These are phyloP conservation scores for Danio choprae DNA, from an alignment of 2,797 vertebrate species.

Conservation along the genomic window DNA sequence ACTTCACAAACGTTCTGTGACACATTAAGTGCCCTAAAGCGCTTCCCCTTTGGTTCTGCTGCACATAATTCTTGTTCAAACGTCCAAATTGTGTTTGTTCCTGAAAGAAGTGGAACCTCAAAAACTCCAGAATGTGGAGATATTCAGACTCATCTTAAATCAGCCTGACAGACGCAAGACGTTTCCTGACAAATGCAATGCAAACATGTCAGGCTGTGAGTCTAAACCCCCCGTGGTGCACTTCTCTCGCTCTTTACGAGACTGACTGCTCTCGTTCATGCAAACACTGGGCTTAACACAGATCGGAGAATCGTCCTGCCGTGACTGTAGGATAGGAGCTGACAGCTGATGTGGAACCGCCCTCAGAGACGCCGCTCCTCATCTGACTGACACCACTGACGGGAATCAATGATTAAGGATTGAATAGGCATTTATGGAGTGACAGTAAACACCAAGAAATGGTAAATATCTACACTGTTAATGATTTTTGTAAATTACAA, in stretches of 20 bases:
- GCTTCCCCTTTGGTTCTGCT: neutral
- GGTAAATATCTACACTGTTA: too few relatives aligned
- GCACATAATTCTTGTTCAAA: neutral
- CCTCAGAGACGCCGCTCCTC: neutral
- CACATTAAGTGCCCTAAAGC: slow-evolving; percentile 10
- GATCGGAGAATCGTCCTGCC: neutral
- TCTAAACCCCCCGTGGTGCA: neutral
- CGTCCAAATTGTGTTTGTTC: neutral
- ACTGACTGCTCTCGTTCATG: slow-evolving; percentile 9
- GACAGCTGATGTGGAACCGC: neutral
- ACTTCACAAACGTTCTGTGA: slow-evolving; percentile 36
- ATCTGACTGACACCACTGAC: neutral
- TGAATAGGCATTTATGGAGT: neutral
- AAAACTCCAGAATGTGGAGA: neutral
- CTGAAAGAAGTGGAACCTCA: neutral
- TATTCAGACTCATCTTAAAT: neutral
- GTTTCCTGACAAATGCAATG: neutral
- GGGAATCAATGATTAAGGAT: neutral
- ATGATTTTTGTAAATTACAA: too few relatives aligned
- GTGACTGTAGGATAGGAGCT: neutral
- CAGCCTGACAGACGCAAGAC: slow-evolving; percentile 4
- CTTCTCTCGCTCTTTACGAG: neutral
- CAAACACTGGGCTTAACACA: neutral
- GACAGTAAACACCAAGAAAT: neutral
- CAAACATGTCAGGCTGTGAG: slow-evolving; percentile 35